phyloP scores from a whole-genome alignment of 2,113 vertebrate species.

The Poeciliopsis retropinna region DNA sequence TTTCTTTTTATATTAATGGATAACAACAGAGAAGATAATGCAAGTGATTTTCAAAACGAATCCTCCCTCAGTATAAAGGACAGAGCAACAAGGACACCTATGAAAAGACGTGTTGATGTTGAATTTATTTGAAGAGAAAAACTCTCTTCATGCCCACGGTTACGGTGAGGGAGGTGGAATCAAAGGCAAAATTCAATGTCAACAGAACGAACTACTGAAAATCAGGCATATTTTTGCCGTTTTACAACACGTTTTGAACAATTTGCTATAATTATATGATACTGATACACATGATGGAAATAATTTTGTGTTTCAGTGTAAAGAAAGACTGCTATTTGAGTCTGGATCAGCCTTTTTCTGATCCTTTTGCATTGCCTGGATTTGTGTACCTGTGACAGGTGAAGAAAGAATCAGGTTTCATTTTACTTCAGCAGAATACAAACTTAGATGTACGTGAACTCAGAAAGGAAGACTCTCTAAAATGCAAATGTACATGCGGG shows the following conservation, averaged over 20 bases:
- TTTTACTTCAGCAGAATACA: background rate
- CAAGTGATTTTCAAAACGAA: background rate
- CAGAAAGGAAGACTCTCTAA: slow-evolving; percentile 2
- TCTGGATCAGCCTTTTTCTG: background rate
- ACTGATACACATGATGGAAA: background rate
- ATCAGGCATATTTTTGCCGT: background rate
- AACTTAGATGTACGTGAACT: background rate
- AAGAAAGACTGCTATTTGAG: too few relatives aligned
- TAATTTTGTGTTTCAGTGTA: background rate
- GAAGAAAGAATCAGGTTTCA: slow-evolving; percentile 23
- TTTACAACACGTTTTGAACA: background rate
- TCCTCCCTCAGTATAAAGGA: background rate
- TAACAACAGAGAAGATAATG: background rate
- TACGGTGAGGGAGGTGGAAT: background rate
- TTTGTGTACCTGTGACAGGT: slow-evolving; percentile 36
- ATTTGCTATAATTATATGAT: background rate
- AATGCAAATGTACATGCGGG: slow-evolving; percentile 49
- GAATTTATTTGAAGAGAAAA: background rate
- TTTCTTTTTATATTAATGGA: background rate
- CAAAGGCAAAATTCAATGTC: background rate
- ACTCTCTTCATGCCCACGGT: background rate
- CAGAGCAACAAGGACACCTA: background rate
- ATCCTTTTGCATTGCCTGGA: slow-evolving; percentile 9
- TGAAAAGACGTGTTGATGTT: background rate
- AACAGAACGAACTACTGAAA: background rate